phyloP scores from a whole-genome alignment of 2,113 vertebrate species.

The Acanthochromis polyacanthus region DNA sequence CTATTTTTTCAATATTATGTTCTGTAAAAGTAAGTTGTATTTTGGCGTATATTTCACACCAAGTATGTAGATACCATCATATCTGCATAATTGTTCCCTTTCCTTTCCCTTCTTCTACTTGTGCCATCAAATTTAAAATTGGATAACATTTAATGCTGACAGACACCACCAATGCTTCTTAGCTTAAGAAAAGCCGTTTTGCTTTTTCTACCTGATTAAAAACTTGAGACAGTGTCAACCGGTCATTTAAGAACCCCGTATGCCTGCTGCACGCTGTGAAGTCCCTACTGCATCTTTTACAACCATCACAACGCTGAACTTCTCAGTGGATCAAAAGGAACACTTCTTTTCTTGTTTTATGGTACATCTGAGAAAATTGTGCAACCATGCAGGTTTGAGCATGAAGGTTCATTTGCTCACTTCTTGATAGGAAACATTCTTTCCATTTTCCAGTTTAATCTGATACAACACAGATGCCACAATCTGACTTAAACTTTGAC shows the following conservation, averaged over 20 bases:
- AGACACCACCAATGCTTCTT: no score
- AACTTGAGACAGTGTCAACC: background rate
- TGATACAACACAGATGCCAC: background rate
- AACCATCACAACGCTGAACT: background rate
- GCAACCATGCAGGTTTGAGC: background rate
- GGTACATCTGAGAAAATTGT: background rate
- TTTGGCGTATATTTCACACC: no score
- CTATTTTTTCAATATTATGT: no score
- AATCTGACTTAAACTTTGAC: conserved; percentile 26
- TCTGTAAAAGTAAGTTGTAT: no score
- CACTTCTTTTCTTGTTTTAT: background rate
- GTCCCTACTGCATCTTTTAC: background rate
- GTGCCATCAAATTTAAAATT: background rate
- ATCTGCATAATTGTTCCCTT: background rate
- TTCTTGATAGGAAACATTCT: conserved; percentile 17
- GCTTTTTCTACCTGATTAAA: background rate
- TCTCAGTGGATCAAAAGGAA: background rate
- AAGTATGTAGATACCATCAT: no score
- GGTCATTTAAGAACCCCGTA: background rate
- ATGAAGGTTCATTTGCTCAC: background rate
- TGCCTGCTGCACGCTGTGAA: background rate
- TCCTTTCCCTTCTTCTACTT: background rate
- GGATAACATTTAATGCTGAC: background rate
- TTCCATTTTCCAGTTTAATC: conserved; percentile 30
- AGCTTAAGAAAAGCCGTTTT: no score